Base-by-base conservation (phyloP, 2,888 invertebrate genomes). In the Drosophila falleni region DNA sequence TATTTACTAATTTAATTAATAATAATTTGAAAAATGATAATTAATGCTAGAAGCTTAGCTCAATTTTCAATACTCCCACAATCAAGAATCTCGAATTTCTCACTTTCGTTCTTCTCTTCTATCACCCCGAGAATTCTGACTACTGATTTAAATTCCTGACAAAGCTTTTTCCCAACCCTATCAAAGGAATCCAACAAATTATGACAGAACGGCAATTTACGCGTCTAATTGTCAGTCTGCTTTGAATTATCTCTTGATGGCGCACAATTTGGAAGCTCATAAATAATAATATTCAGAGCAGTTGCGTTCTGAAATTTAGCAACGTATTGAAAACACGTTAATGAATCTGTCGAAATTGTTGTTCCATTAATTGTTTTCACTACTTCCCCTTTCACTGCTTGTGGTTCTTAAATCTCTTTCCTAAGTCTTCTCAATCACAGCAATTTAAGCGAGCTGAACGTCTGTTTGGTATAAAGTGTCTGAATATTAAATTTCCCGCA, bases 181-280 rank as follows among this genome's bases (percentile, higher is more conserved):
- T 10, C 16, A 9, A 47, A 13, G 1, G 16, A 49, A 35, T 19
- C 10, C 42, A 31, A 56, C 47, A 58, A 68, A 65, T 72, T 64
- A 60, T 59, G 64, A 65, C 37, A 29, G 54, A 19, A 33, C 42
- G 44, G 49, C 75, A 71, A 82, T 74, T 76, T 75, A 10, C 41
- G 61, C 58, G 55, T 71, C 65, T 83, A 86, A 83, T 83, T 80
- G 80, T 69, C 68, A 65, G 64, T 19, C 44, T 29, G 49, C n/a
- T 47, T 37, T 49, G 58, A 59, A 50, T 72, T 72, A 63, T 72
- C 78, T 73, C 73, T 70, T 75, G 75, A 78, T 69, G 73, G 54
- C 68, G 79, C 69, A 73, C 77, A 86, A 86, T 80, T 86, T 71
- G 76, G 51, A 71, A 71, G 75, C 83, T 81, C 83, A 83, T 79